phyloP scores from a whole-genome alignment of 2,888 invertebrate genomes.

The Eulithis testata region DNA sequence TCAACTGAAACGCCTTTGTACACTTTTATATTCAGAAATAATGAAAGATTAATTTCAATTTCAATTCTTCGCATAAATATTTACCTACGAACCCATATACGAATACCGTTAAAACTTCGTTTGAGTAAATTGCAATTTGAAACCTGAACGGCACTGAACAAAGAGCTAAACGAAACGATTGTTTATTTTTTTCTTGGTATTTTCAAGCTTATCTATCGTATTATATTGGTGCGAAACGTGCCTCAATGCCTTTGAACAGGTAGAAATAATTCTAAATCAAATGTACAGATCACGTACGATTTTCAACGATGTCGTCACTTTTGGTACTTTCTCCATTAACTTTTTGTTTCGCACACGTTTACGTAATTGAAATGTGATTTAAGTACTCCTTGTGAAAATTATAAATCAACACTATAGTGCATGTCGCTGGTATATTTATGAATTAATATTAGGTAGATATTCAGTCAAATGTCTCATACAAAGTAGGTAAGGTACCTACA shows the following conservation, averaged over 20 bases:
- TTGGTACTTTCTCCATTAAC: conserved; percentile 60
- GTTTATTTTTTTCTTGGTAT: conserved; percentile 30
- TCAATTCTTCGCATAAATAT: too few species aligned
- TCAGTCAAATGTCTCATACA: too few species aligned
- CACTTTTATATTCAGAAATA: too few species aligned
- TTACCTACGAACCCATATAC: too few species aligned
- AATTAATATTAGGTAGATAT: too few species aligned
- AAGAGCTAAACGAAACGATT: conserved; percentile 15
- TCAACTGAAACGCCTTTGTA: too few species aligned
- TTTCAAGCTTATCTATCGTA: conserved; percentile 33
- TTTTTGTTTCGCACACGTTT: conserved; percentile 57
- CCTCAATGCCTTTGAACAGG: conserved; percentile 35
- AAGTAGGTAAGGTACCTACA: too few species aligned
- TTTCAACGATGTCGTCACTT: conserved; percentile 52
- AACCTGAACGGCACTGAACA: conserved; percentile 13
- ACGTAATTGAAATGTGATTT: conserved; percentile 29
- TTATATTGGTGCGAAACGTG: conserved; percentile 42
- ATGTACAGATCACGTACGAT: conserved; percentile 58
- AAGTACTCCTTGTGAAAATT: not conserved
- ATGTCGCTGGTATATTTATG: not conserved
- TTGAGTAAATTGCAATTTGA: conserved; percentile 7
- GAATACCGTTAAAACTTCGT: conserved; percentile 3
- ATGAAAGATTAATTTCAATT: too few species aligned
- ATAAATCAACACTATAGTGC: not conserved
- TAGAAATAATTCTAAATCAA: conserved; percentile 39